These are phyloP conservation scores for Augiades crinisus DNA, from an alignment of 2,888 invertebrate genomes.

Conservation along the genomic window DNA sequence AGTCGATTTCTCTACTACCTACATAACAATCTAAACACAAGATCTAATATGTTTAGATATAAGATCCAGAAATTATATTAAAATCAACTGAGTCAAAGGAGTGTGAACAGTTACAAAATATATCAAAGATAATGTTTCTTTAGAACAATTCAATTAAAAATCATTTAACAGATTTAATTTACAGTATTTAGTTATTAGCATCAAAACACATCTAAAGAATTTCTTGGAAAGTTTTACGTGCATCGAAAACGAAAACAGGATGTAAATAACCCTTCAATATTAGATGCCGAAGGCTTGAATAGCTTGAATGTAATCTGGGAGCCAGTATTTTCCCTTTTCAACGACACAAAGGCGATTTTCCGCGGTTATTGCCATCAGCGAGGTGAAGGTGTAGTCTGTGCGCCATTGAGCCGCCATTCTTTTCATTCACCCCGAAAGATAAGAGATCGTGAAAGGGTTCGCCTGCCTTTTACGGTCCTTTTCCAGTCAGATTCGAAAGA, in stretches of 20 bases:
- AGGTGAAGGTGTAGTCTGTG: conserved; percentile 29
- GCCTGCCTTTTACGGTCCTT: conserved; percentile 12
- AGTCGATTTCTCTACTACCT: no score
- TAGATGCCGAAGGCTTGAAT: conserved; percentile 61
- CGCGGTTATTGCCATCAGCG: conserved; percentile 58
- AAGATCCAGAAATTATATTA: no score
- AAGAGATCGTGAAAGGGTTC: conserved; percentile 18
- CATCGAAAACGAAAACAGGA: no score
- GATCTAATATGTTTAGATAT: no score
- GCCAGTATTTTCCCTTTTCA: conserved; percentile 59
- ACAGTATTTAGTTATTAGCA: no score
- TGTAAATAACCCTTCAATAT: conserved; percentile 63
- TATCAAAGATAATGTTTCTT: background rate
- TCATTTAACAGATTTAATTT: no score
- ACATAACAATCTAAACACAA: no score
- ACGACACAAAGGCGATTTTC: conserved; percentile 67
- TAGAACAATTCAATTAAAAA: no score
- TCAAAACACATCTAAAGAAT: no score
- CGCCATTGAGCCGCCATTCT: conserved; percentile 14
- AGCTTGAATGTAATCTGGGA: conserved; percentile 64
- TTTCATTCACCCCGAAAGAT: conserved; percentile 19
- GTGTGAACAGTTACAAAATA: no score
- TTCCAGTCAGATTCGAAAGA: background rate
- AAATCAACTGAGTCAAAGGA: no score
- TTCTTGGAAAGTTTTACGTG: no score